These are phyloP conservation scores for Chlamydotis undulata DNA, from an alignment of 2,113 vertebrate genomes.

Conservation along the genomic window DNA sequence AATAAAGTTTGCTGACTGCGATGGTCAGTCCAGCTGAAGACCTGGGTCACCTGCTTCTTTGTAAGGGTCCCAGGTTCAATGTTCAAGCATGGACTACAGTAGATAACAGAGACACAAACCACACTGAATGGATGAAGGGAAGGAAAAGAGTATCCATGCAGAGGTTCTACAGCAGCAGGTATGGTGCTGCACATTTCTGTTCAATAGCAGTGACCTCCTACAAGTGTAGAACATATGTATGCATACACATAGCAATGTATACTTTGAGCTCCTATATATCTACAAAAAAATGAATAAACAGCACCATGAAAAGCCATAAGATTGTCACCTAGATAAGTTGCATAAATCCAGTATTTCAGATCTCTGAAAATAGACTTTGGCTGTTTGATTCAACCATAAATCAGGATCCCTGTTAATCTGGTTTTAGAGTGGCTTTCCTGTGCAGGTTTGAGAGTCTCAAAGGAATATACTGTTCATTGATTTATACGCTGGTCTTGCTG, in stretches of 20 bases:
- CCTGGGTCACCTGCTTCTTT: not conserved
- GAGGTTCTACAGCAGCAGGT: not conserved
- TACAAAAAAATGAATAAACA: slow-evolving; percentile 1
- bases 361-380: slow-evolving; percentile 1
- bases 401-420: slow-evolving; percentile 10
- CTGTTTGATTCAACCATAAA: slow-evolving; percentile 19
- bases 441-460: slow-evolving; percentile 6
- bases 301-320: not conserved
- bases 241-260: not conserved
- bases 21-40: not conserved
- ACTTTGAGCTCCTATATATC: not conserved
- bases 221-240: not conserved
- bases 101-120: not conserved
- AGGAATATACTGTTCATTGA: slow-evolving; percentile 28
- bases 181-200: not conserved
- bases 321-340: not conserved
- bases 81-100: not conserved
- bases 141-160: not conserved
- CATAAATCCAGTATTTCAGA: not conserved
- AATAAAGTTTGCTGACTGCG: not conserved
- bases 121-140: not conserved
- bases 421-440: slow-evolving; percentile 22
- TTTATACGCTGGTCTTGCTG: slow-evolving; percentile 3
- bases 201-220: not conserved
- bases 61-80: not conserved